Base-by-base conservation (phyloP, 2,113 vertebrate species). In the Alosa alosa region DNA sequence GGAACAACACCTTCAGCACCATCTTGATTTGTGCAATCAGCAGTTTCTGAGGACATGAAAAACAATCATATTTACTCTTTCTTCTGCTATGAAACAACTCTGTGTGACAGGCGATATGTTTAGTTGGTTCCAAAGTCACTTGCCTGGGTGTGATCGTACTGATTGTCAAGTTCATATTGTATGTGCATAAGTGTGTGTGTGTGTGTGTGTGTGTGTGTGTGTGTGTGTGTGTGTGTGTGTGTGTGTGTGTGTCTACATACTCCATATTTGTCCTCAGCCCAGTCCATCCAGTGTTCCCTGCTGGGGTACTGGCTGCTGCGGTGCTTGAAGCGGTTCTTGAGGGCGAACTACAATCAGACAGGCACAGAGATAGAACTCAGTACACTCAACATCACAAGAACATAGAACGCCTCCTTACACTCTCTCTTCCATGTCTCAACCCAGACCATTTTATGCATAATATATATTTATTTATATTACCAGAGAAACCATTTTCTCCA, bases 241-340 rank as follows among this genome's bases (percentile, higher is more conserved):
- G 6, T 1, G 3, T 82, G n/a, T n/a, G 6, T n/a, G 4, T 31
- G 52, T 44, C 57, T 44, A 93, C 95, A 91, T 90, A 99, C 98
- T 0, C 96, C 93, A 1, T 99, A 99, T 83, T 96, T 97, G 81
- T 99, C 98, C 1, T 91, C 94, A 0, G 98, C 97, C 98, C 98
- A 99, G 94, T 99, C 98, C 92, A 99, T 93, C 97, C 98, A 99
- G 92, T 99, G 98, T 0, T 93, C 90, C 86, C 96, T 96, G 90
- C 95, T 96, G 0, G 97, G 96, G 87, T 90, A 96, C 5, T 81
- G 0, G 0, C 92, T 90, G 84, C 93, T 91, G 36, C 96, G 95
- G 87, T 99, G 96, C 8, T 0, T 93, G 57, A 96, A 97, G 89
- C 97, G 95, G 90, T 99, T 99, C 88, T 90, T 93, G 89, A 99